These are phyloP conservation scores for Tetranychus piercei DNA, from an alignment of 2,888 invertebrate genomes.

Conservation along the genomic window DNA sequence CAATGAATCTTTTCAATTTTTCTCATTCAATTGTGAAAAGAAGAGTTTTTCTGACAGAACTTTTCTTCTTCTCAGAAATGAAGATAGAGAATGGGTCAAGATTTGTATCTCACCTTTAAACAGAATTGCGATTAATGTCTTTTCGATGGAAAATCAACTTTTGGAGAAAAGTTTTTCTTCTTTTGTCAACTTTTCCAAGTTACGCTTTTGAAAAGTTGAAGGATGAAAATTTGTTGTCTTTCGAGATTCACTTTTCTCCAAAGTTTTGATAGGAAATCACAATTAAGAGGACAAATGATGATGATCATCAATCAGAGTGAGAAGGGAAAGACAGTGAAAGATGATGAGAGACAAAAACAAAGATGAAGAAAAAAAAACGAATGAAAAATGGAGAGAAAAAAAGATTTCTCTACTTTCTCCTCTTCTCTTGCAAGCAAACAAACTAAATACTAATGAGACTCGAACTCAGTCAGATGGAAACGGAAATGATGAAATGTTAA, in stretches of 20 bases:
- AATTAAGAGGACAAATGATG: neutral
- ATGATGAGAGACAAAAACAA: neutral
- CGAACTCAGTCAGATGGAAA: neutral
- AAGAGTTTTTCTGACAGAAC: neutral
- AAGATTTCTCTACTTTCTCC: too few species aligned
- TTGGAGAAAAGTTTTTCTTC: neutral
- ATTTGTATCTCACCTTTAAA: too few species aligned
- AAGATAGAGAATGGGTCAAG: too few species aligned
- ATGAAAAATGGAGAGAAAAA: neutral
- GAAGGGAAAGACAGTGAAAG: neutral
- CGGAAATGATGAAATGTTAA: slow-evolving; percentile 1
- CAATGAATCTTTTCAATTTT: neutral
- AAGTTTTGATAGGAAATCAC: too few species aligned
- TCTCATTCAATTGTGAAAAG: neutral
- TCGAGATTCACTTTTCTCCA: too few species aligned
- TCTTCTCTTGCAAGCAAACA: neutral
- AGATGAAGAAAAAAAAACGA: neutral
- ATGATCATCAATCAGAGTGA: neutral
- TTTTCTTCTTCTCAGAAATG: neutral
- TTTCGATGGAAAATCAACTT: neutral
- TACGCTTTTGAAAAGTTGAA: neutral
- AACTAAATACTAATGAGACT: neutral
- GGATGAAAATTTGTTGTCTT: neutral
- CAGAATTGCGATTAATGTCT: too few species aligned
- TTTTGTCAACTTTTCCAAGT: neutral